Evolutionary conservation across 2,113 vertebrate species (phyloP).

Genomic region (Albula goreensis): DNA sequence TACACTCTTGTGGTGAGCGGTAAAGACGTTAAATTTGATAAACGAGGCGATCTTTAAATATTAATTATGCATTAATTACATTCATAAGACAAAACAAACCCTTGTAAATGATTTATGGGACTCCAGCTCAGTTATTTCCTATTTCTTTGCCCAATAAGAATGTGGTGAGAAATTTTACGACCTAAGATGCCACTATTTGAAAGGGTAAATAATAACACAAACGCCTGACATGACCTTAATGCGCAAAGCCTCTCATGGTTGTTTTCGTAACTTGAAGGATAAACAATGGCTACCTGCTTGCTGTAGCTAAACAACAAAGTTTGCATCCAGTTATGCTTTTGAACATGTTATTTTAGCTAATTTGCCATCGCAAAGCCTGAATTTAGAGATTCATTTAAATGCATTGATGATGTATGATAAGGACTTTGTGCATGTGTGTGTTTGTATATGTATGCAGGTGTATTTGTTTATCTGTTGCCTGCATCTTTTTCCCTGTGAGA

Average conservation of each 20-base stretch:
- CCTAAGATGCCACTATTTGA: slow-evolving; percentile 12
- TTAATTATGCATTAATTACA: slow-evolving; percentile 84
- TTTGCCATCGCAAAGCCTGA: no score
- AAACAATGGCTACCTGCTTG: no score
- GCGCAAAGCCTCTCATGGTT: not conserved
- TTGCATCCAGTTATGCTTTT: no score
- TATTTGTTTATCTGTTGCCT: not conserved
- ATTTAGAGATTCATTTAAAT: no score
- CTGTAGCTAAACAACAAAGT: no score
- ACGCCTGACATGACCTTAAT: not conserved
- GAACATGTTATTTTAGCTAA: no score
- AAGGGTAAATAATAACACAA: not conserved
- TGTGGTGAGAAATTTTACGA: slow-evolving; percentile 43
- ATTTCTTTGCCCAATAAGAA: slow-evolving; percentile 69
- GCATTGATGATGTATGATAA: no score
- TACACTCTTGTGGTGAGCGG: slow-evolving; percentile 54
- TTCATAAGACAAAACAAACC: slow-evolving; percentile 78
- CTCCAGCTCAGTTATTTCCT: slow-evolving; percentile 67
- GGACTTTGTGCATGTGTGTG: slow-evolving; percentile 12
- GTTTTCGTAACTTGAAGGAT: no score
- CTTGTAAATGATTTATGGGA: slow-evolving; percentile 79
- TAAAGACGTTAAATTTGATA: slow-evolving; percentile 77
- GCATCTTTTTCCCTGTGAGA: no score
- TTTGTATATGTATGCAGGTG: slow-evolving; percentile 24
- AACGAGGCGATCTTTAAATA: slow-evolving; percentile 81